Evolutionary conservation across 2,113 vertebrate genomes (phyloP).

Genomic region (Neotoma lepida): DNA sequence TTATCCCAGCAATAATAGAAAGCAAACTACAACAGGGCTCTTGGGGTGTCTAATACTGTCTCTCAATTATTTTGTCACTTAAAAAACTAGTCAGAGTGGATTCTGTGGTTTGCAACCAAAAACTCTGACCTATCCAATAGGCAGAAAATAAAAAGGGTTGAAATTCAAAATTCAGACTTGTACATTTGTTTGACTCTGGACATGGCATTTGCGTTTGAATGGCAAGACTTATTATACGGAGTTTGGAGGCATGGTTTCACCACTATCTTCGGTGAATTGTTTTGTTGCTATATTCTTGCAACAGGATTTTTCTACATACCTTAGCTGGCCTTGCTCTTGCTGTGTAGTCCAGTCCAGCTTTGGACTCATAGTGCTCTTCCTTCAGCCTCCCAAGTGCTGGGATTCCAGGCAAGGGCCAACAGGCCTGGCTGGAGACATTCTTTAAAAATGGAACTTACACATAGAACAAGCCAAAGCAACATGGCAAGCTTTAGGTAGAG

Average conservation of each 20-base stretch:
- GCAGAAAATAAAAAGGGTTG: not conserved
- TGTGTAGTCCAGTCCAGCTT: not conserved
- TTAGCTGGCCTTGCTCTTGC: not conserved
- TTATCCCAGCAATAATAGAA: not conserved
- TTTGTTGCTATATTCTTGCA: not conserved
- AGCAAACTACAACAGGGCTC: not conserved
- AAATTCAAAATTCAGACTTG: conserved; percentile 19
- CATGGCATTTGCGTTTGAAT: not conserved
- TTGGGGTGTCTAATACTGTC: not conserved
- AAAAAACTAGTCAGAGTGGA: conserved; percentile 1
- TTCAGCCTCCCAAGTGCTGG: not conserved
- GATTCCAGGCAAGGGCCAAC: not conserved
- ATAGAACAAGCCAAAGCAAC: conserved; percentile 17
- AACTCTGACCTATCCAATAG: not conserved
- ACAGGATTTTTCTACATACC: not conserved
- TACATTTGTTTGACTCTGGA: not conserved
- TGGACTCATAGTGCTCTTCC: not conserved
- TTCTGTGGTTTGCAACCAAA: conserved; percentile 27
- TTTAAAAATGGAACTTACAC: not conserved
- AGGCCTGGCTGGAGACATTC: not conserved
- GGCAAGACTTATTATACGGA: conserved; percentile 21
- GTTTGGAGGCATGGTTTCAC: not conserved
- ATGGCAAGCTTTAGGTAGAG: conserved; percentile 7
- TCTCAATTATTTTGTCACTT: conserved; percentile 24
- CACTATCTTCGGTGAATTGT: not conserved